Evolutionary conservation across 2,888 invertebrate species (phyloP), one percentile per base, ranked within the genome.

Genomic region (Torymus auratus): DNA sequence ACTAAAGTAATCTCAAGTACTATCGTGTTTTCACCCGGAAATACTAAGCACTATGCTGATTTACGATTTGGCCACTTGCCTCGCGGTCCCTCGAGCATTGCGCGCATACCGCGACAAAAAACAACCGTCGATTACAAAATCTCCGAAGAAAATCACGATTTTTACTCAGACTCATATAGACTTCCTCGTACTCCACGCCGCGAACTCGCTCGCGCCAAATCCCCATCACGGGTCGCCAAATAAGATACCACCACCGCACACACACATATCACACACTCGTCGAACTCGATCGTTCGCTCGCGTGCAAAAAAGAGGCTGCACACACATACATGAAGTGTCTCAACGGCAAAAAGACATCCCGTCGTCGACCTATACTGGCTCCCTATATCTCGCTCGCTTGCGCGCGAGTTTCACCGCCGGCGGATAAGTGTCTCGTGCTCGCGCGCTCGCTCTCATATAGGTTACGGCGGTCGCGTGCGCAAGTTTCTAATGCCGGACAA

Each of bases 321-420:
- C 15, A 41, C 41, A 7, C 7, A 41, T 7, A 20, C 20, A n/a
- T n/a, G n/a, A n/a, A 28, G 28, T 4, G 5, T 28, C 28, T 0
- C 5, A 0, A 41, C 41, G 7, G 7, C 41, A 41, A 41, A 70
- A 77, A 77, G 58, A 77, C 50, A 65, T 65, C 70, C 52, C 71
- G 67, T 67, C 53, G 41, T 71, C 67, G 78, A 72, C 65, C 76
- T 76, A 76, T 20, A 65, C 64, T 70, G 20, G 58, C 7, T 7
- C 5, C 41, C 41, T 41, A 41, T 41, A 41, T 41, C 41, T 41
- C 41, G 28, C 52, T 28, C 50, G 53, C 53, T 17, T 2, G 41
- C 12, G 28, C 13, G 61, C 28, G 28, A 71, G 71, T 72, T 78
- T 72, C 72, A 78, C 67, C 78, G 72, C 78, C 67, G 52, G 60